phyloP scores from a whole-genome alignment of 2,888 invertebrate species.

The Antheraea assamensis region DNA sequence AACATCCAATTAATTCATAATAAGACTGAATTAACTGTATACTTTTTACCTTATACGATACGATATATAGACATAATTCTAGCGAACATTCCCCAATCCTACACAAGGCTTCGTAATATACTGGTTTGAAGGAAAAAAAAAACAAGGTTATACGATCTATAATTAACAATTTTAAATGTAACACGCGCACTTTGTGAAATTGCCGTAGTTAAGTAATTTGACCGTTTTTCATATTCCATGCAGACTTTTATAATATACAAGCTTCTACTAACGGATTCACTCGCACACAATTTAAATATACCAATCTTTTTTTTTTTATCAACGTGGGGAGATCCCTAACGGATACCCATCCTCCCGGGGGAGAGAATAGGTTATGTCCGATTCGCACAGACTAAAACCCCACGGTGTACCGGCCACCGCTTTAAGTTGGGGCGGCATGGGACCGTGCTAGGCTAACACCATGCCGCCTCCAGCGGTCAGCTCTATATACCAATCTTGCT shows the following conservation, averaged over 20 bases:
- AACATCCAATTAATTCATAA: background rate
- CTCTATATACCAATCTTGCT: background rate
- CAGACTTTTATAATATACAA: background rate
- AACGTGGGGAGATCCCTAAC: too few species aligned
- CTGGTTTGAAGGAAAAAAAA: constrained; percentile 3
- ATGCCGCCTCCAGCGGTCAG: too few species aligned
- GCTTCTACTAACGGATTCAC: background rate
- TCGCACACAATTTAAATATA: background rate
- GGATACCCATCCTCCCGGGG: too few species aligned
- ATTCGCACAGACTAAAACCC: too few species aligned
- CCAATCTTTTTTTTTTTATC: too few species aligned
- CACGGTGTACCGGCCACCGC: too few species aligned
- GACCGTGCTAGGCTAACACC: too few species aligned
- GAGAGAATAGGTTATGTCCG: too few species aligned
- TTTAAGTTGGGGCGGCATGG: too few species aligned
- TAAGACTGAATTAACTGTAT: background rate
- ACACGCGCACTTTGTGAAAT: constrained; percentile 34
- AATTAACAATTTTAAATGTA: constrained; percentile 37
- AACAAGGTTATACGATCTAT: constrained; percentile 39
- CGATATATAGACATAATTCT: background rate
- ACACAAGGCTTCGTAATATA: constrained; percentile 11
- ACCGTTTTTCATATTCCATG: constrained; percentile 3
- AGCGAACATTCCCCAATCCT: background rate
- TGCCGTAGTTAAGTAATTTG: constrained; percentile 11
- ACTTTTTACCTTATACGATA: background rate